These are phyloP conservation scores for Macroramphosus scolopax DNA, from an alignment of 2,797 vertebrate genomes.

Conservation along the genomic window DNA sequence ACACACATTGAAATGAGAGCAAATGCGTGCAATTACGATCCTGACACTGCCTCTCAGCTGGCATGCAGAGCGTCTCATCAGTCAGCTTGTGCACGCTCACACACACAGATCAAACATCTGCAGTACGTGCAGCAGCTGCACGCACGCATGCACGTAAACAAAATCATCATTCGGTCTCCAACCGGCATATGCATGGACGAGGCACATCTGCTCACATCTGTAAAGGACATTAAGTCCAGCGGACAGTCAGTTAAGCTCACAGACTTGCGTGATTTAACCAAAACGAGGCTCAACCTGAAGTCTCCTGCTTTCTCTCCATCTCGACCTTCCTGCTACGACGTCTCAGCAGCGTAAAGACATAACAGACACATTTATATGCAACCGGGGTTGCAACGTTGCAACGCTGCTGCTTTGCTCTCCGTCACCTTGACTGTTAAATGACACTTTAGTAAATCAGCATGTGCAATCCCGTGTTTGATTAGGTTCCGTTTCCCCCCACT, in stretches of 20 bases:
- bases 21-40: slow-evolving; percentile 63
- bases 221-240: slow-evolving; percentile 34
- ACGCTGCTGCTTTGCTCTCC: neutral
- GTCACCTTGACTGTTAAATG: neutral
- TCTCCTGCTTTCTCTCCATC: neutral
- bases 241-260: slow-evolving; percentile 28
- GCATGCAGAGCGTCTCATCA: slow-evolving; percentile 25
- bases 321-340: neutral
- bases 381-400: too few species aligned
- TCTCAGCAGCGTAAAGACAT: neutral
- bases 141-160: too few species aligned
- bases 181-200: slow-evolving; percentile 8
- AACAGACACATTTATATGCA: neutral
- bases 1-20: slow-evolving; percentile 27
- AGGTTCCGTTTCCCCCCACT: neutral
- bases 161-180: too few species aligned
- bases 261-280: slow-evolving; percentile 18
- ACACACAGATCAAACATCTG: slow-evolving; percentile 18
- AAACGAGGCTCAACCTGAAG: too few species aligned
- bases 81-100: slow-evolving; percentile 9
- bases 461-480: neutral
- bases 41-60: slow-evolving; percentile 44
- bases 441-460: neutral
- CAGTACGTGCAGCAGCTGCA: neutral
- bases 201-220: slow-evolving; percentile 33